Conservation (phyloP, 1,140 invertebrate species). For the Batillaria attramentaria region DNA sequence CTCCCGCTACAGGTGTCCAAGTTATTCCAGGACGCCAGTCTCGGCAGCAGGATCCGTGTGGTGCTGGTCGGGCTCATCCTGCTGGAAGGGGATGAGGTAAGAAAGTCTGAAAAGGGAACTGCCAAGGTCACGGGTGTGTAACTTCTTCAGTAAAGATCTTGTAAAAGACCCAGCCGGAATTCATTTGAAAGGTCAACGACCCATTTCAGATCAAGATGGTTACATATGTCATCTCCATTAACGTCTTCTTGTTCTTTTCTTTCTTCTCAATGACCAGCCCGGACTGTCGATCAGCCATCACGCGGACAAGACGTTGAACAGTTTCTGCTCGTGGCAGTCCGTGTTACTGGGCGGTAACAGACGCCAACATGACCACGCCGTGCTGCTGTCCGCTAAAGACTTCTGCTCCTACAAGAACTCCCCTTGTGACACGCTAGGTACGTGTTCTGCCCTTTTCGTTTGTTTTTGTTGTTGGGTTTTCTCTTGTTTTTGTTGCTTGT, state of each 20-base stretch:
- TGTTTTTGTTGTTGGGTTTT: too few relatives aligned
- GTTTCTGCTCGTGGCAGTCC: conserved; percentile 89
- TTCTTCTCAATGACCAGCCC: conserved; percentile 49
- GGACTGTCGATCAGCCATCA: conserved; percentile 70
- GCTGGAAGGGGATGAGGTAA: conserved; percentile 68
- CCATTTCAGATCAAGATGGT: background rate
- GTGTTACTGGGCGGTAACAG: conserved; percentile 82
- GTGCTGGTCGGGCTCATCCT: conserved; percentile 63
- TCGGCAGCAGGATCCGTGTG: conserved; percentile 63
- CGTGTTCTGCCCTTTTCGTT: too few relatives aligned
- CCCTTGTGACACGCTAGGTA: conserved; percentile 86
- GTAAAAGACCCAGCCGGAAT: too few relatives aligned
- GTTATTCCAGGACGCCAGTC: conserved; percentile 62
- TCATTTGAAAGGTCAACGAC: background rate
- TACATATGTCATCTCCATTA: background rate
- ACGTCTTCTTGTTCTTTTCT: background rate
- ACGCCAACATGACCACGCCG: conserved; percentile 91
- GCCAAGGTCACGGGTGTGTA: too few relatives aligned
- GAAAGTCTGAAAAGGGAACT: too few relatives aligned
- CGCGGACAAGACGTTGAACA: conserved; percentile 85
- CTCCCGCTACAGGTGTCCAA: conserved; percentile 63
- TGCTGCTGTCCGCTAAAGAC: conserved; percentile 88
- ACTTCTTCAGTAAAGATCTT: too few relatives aligned
- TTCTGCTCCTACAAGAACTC: conserved; percentile 85
- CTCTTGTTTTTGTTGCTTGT: too few relatives aligned